phyloP scores from a whole-genome alignment of 1,140 invertebrate species.

The Drosophila rhopaloa region DNA sequence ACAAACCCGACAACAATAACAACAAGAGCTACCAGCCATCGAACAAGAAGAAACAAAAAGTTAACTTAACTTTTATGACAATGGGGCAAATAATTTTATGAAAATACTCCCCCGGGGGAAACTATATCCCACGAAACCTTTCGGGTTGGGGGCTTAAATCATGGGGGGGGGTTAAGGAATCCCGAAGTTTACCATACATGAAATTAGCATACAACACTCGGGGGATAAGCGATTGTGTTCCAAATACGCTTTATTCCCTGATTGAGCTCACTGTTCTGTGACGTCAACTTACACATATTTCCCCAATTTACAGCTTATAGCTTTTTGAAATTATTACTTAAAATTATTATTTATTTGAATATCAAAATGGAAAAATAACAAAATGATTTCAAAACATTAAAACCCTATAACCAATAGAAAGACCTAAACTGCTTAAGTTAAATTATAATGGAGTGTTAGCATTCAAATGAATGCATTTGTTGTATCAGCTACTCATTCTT shows the following conservation, averaged over 20 bases:
- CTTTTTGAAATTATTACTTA: not conserved
- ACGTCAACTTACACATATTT: not conserved
- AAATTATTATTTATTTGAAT: too few species aligned
- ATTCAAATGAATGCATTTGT: too few species aligned
- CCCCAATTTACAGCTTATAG: not conserved
- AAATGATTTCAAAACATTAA: too few species aligned
- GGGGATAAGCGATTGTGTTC: slow-evolving; percentile 35
- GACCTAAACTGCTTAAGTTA: too few species aligned
- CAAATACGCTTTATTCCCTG: slow-evolving; percentile 26
- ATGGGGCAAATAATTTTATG: slow-evolving; percentile 73
- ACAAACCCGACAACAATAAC: slow-evolving; percentile 36
- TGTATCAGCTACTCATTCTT: too few species aligned
- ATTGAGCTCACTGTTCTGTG: slow-evolving; percentile 30
- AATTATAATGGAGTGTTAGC: too few species aligned
- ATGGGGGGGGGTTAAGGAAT: not conserved
- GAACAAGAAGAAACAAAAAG: slow-evolving; percentile 57
- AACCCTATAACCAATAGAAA: too few species aligned
- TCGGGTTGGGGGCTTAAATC: not conserved
- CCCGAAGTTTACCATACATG: slow-evolving; percentile 27
- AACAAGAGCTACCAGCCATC: slow-evolving; percentile 28
- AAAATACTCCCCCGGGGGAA: slow-evolving; percentile 56
- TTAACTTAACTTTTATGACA: slow-evolving; percentile 73
- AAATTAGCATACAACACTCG: slow-evolving; percentile 41
- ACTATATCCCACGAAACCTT: slow-evolving; percentile 14
- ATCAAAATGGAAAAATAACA: too few species aligned